Conservation (phyloP, 2,113 vertebrate genomes). For the Syrmaticus mikado region DNA sequence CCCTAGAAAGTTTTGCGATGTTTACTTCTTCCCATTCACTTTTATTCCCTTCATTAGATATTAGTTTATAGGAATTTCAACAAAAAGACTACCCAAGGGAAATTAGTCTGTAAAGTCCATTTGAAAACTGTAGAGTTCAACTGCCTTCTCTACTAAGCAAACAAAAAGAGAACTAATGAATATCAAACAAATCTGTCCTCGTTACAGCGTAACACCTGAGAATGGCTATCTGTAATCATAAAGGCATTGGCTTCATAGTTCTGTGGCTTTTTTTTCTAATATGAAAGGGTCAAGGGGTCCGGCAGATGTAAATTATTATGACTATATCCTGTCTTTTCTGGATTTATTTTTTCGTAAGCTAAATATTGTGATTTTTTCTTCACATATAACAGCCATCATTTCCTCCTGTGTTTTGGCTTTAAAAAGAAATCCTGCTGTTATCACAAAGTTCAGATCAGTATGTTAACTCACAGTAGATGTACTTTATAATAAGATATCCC, state of each 20-base stretch:
- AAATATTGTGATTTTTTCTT: not conserved
- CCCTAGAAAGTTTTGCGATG: not conserved
- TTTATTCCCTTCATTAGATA: constrained; percentile 39
- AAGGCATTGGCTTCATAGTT: not conserved
- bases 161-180: constrained; percentile 1
- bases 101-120: constrained; percentile 42
- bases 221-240: not conserved
- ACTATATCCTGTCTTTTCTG: not conserved
- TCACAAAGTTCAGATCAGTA: not conserved
- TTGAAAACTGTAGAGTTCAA: constrained; percentile 10
- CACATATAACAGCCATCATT: not conserved
- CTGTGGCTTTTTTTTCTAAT: not conserved
- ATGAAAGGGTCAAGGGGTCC: not conserved
- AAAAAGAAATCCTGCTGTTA: not conserved
- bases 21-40: not conserved
- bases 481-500: not conserved
- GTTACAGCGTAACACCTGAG: not conserved
- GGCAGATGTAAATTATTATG: not conserved
- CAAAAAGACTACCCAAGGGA: not conserved
- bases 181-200: constrained; percentile 14
- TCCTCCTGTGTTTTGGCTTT: not conserved
- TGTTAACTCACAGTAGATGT: not conserved
- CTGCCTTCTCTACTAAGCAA: constrained; percentile 16
- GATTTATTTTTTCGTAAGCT: not conserved
- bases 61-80: constrained; percentile 29